Evolutionary conservation across 2,888 invertebrate genomes (phyloP), one percentile per base, ranked within the genome.

Genomic region (Scaptomyza flava): DNA sequence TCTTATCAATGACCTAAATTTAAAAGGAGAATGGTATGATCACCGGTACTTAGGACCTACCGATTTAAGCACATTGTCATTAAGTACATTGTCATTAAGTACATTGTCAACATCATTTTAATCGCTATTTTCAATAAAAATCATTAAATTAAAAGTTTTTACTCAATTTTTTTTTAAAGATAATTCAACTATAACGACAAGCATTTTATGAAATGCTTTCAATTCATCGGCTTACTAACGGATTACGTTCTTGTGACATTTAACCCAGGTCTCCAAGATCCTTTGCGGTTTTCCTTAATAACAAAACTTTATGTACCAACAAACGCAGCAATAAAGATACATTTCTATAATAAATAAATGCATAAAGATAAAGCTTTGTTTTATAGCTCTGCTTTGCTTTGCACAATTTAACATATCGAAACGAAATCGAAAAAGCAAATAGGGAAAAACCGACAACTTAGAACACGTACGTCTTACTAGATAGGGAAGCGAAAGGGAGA

Each of bases 271-370:
- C 38, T 8, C 8, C 38, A n/a, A 34, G 33, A 34, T 11, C 11
- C 4, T 34, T 34, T 34, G 12, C 11, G 33, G 4, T 12, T n/a
- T 51, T 31, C n/a, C 23, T 30, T 20, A 17, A 9, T 8, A 45
- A 38, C 41, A 54, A 34, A 38, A 66, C 46, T 46, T 59, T 23
- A 59, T 56, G 57, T 56, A 36, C 50, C 45, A 56, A 68, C 52
- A 74, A 50, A 43, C 43, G 8, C 42, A 52, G 42, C 52, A 57
- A 64, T 59, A 56, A 57, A 71, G 23, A 58, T 52, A 56, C 45
- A 38, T 63, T 43, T 20, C 33, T 50, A 65, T 12, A 53, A 33
- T 27, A 50, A 57, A 38, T 34, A 47, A 17, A 36, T 27, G 42
- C 41, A 57, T 60, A 42, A 54, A 54, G 17, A 48, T 58, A 51